Conservation (phyloP, 2,113 vertebrate genomes). For the Chaetodon auriga region DNA sequence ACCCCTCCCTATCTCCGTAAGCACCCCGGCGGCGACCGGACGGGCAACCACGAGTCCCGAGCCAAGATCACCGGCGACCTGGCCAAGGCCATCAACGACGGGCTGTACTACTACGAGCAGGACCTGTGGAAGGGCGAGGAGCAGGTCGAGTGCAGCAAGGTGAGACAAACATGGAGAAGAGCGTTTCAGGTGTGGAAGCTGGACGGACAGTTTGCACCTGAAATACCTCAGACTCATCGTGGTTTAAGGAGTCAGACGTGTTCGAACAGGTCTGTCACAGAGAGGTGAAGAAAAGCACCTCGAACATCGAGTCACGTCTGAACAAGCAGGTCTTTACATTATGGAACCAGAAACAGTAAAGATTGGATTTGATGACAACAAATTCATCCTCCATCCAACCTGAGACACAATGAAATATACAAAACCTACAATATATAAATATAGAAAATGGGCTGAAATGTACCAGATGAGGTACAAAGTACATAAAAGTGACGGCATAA, state of each 20-base stretch:
- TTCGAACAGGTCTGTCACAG: not conserved
- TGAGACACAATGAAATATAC: no score
- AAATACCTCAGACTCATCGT: no score
- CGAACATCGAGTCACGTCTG: not conserved
- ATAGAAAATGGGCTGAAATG: no score
- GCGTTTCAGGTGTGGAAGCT: no score
- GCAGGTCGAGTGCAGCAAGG: conserved; percentile 91
- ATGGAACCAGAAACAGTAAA: no score
- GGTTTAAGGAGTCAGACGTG: not conserved
- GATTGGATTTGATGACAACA: no score
- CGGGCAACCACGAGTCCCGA: conserved; percentile 94
- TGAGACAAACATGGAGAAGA: conserved; percentile 64
- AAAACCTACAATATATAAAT: no score
- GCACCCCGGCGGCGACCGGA: conserved; percentile 94
- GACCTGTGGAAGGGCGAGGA: conserved; percentile 92
- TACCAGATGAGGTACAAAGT: no score
- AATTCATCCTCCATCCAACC: no score
- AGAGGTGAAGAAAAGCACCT: not conserved
- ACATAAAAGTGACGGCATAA: no score
- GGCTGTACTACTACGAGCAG: conserved; percentile 97
- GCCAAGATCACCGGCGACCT: conserved; percentile 93
- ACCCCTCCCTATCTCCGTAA: conserved; percentile 94
- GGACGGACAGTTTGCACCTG: no score
- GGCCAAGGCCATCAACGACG: conserved; percentile 97
- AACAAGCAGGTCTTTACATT: not conserved